These are phyloP conservation scores for Capromys pilorides DNA, from an alignment of 2,797 vertebrate genomes.

Conservation along the genomic window DNA sequence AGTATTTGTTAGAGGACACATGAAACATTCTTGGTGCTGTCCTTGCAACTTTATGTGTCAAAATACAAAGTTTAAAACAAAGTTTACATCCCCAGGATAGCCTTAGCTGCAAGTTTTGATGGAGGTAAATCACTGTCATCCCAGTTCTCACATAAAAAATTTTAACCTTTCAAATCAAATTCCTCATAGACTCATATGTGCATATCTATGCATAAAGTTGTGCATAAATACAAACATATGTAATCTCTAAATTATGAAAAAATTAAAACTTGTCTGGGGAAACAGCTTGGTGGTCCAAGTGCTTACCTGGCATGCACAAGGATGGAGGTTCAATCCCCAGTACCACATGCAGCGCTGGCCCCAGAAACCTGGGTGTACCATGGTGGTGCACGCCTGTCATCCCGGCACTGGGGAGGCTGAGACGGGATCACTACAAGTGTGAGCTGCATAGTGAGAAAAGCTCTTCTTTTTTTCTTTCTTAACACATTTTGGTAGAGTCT, in stretches of 20 bases:
- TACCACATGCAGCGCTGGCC: no score
- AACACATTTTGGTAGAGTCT: no score
- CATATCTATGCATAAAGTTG: background rate
- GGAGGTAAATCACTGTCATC: background rate
- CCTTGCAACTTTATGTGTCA: background rate
- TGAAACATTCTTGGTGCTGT: background rate
- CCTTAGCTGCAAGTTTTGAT: background rate
- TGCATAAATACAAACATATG: no score
- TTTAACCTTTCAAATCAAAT: background rate
- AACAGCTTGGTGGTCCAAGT: no score
- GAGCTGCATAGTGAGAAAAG: no score
- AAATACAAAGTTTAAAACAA: constrained; percentile 7
- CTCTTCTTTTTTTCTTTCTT: no score
- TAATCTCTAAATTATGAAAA: background rate
- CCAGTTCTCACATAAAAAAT: background rate
- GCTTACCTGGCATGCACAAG: no score
- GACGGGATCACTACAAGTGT: no score
- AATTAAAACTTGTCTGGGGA: background rate
- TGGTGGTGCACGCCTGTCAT: no score
- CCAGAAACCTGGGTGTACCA: no score
- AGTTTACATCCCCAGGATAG: background rate
- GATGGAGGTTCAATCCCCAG: no score
- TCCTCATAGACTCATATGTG: background rate
- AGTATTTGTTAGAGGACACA: background rate
- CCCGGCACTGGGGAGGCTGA: no score